Evolutionary conservation across 2,113 vertebrate genomes (phyloP).

Genomic region (Elephas maximus): DNA sequence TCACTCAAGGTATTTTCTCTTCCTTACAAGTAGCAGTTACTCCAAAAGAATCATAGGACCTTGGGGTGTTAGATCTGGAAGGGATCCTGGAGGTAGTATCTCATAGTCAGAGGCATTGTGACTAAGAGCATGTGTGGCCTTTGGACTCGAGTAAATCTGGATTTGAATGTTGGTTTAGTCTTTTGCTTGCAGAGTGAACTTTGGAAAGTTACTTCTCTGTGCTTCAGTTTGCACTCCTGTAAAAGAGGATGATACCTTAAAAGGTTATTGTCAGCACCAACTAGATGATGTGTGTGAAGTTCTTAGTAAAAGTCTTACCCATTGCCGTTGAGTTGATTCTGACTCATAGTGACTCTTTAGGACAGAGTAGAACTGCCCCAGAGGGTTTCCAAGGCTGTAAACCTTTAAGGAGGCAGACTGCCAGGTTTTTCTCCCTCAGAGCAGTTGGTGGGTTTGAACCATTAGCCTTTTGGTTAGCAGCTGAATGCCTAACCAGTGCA

Average conservation of each 20-base stretch:
- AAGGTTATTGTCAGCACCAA: neutral
- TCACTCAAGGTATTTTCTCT: neutral
- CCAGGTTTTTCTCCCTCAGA: too few relatives aligned
- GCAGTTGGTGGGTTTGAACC: too few relatives aligned
- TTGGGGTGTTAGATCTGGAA: neutral
- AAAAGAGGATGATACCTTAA: neutral
- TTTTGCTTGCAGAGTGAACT: constrained; percentile 2
- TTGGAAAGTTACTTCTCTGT: neutral
- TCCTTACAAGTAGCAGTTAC: neutral
- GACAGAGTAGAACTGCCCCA: too few relatives aligned
- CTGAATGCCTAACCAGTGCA: neutral
- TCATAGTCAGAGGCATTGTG: neutral
- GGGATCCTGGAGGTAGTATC: neutral
- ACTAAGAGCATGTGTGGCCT: neutral
- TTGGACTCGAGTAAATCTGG: neutral
- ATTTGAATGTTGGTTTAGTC: neutral
- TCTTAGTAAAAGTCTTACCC: neutral
- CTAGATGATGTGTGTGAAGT: neutral
- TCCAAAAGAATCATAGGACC: neutral
- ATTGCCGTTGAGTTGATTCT: too few relatives aligned
- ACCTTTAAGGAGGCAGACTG: too few relatives aligned
- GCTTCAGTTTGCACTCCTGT: neutral
- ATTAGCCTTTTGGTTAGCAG: neutral
- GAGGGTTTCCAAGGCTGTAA: neutral
- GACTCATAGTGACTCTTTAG: too few relatives aligned